phyloP scores from a whole-genome alignment of 2,888 invertebrate genomes.

The Cerceris ruficornis region DNA sequence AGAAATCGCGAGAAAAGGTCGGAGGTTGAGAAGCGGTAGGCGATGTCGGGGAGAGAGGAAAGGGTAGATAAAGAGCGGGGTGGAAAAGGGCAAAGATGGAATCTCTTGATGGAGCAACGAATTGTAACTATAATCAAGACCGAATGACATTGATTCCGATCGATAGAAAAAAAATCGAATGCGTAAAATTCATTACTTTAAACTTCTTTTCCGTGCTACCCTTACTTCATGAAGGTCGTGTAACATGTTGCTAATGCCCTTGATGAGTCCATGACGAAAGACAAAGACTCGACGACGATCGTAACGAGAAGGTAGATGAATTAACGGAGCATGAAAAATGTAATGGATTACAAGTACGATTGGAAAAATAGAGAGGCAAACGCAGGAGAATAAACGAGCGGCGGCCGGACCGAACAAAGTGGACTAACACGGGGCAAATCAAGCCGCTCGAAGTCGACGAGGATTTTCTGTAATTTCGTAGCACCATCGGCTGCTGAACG shows the following conservation, averaged over 20 bases:
- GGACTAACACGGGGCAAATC: constrained; percentile 54
- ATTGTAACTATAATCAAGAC: constrained; percentile 13
- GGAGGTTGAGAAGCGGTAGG: constrained; percentile 3
- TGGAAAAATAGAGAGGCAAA: constrained; percentile 36
- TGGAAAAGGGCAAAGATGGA: constrained; percentile 21
- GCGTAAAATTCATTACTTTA: too few relatives aligned
- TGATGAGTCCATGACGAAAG: too few relatives aligned
- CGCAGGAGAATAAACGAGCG: not conserved
- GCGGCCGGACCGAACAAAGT: constrained; percentile 32
- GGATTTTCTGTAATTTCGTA: constrained; percentile 71
- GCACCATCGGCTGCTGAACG: constrained; percentile 70
- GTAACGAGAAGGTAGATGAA: constrained; percentile 26
- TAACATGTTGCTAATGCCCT: too few relatives aligned
- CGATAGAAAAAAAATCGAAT: too few relatives aligned
- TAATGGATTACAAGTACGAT: constrained; percentile 47
- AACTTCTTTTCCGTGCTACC: too few relatives aligned
- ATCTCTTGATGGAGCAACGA: constrained; percentile 25
- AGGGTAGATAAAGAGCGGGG: not conserved
- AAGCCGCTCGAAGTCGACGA: constrained; percentile 62
- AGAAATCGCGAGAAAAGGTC: constrained; percentile 38
- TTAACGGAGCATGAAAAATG: constrained; percentile 49
- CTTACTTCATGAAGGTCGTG: too few relatives aligned
- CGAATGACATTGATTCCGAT: too few relatives aligned
- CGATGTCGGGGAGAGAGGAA: not conserved
- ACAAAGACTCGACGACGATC: not conserved